Evolutionary conservation across 2,888 invertebrate genomes (phyloP).

Genomic region (Schizotus pectinicornis): DNA sequence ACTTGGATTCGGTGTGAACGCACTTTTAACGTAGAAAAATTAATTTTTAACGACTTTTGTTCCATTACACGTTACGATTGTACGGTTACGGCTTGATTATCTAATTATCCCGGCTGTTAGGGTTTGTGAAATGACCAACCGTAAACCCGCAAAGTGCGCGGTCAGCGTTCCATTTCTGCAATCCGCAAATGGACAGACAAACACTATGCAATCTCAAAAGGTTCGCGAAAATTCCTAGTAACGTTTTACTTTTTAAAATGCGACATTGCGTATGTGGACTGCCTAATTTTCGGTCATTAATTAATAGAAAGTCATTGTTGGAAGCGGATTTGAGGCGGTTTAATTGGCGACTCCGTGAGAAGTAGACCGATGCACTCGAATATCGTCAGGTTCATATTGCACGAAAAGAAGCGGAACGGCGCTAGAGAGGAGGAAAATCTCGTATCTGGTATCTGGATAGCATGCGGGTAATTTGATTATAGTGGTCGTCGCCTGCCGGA

Average conservation of each 20-base stretch:
- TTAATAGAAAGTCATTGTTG: not conserved
- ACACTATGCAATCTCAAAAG: no score
- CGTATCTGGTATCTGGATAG: no score
- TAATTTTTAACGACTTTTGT: not conserved
- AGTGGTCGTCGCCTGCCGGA: no score
- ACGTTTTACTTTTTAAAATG: not conserved
- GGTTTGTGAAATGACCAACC: not conserved
- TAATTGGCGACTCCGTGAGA: no score
- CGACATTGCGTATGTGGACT: not conserved
- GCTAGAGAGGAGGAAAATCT: no score
- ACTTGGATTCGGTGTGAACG: not conserved
- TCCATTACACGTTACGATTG: not conserved
- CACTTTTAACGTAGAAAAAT: not conserved
- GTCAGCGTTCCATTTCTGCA: not conserved
- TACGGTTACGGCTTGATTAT: conserved; percentile 2
- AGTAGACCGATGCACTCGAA: no score
- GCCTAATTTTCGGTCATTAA: not conserved
- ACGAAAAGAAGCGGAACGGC: no score
- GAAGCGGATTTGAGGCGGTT: not conserved
- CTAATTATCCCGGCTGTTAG: not conserved
- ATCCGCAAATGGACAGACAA: no score
- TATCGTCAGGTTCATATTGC: not conserved
- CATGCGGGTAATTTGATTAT: no score
- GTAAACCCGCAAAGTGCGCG: not conserved
- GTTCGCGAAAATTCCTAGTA: no score